Evolutionary conservation across 2,113 vertebrate species (phyloP), one percentile per base, ranked within the genome.

Genomic region (Oreochromis aureus): DNA sequence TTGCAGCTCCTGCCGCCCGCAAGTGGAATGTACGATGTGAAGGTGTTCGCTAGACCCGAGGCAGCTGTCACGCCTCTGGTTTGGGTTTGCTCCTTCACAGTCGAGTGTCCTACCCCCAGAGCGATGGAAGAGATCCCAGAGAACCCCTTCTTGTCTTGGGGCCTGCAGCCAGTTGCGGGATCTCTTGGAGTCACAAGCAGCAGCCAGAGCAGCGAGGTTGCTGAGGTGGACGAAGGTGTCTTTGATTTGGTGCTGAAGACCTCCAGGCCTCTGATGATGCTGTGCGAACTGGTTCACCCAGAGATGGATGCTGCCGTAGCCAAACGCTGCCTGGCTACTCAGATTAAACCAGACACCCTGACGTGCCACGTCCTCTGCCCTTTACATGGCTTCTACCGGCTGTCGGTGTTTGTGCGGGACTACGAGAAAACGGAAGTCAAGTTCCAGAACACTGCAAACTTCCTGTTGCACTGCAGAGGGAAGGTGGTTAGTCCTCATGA

Each of bases 1-100:
- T 92, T 97, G 24, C 90, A 94, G 82, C 92, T 97, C 19, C 93
- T 95, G 34, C 97, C 97, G 0, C 96, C 96, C 1, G 6, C 92
- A 0, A 12, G 87, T 6, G 97, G 97, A 8, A 85, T 91, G 5
- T 98, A 97, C 0, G 95, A 97, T 24, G 93, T 98, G 16, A 97
- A 96, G 93, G 92, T 97, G 86, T 98, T 97, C 0, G 97, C 97
- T 0, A 93, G 96, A 10, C 92, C 90, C 0, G 91, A 95, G 1
- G 54, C 83, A 2, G 87, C 95, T 39, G 73, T 85, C 44, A 87
- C 93, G 0, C 81, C 93, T 3, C 96, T 95, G 81, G 82, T 63
- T 18, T 98, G 97, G 97, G 94, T 97, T 44, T 98, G 97, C 87
- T 96, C 97, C 91, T 96, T 97, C 79, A 96, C 96, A 3, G 92